These are phyloP conservation scores for Lipotes vexillifer DNA, from an alignment of 2,113 vertebrate species.

Conservation along the genomic window DNA sequence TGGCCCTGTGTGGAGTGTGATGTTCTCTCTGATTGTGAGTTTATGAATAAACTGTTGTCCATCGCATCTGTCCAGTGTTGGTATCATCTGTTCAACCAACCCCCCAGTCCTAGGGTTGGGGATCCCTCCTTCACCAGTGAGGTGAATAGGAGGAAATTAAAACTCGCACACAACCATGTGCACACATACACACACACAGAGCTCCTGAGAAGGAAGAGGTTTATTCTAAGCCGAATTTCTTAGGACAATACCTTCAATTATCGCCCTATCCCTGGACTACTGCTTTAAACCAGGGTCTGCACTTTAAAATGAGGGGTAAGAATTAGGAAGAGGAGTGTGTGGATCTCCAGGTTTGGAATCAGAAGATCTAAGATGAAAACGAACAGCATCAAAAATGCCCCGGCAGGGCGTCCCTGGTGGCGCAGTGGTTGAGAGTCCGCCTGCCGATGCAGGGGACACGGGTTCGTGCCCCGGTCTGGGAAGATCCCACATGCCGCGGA, in stretches of 20 bases:
- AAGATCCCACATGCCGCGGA: too few relatives aligned
- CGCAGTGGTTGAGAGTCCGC: too few relatives aligned
- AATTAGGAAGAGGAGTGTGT: background rate
- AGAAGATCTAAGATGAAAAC: background rate
- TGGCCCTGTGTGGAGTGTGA: background rate
- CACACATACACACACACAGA: rapidly evolving
- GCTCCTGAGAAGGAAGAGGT: background rate
- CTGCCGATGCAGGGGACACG: too few relatives aligned
- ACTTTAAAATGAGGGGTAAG: background rate
- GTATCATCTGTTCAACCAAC: background rate
- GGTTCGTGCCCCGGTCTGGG: too few relatives aligned
- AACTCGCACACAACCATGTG: background rate
- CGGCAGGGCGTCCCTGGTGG: background rate
- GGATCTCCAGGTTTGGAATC: background rate
- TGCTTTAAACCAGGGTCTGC: background rate
- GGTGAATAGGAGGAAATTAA: background rate
- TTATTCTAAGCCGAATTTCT: background rate
- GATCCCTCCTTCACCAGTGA: background rate
- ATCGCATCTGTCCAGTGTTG: background rate
- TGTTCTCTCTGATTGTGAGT: background rate
- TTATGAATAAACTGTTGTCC: background rate
- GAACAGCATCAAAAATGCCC: background rate
- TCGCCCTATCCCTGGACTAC: background rate
- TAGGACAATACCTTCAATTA: background rate
- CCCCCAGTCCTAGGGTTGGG: background rate